Evolutionary conservation across 2,888 invertebrate genomes (phyloP), one percentile per base, ranked within the genome.

Genomic region (Noctua fimbriata): DNA sequence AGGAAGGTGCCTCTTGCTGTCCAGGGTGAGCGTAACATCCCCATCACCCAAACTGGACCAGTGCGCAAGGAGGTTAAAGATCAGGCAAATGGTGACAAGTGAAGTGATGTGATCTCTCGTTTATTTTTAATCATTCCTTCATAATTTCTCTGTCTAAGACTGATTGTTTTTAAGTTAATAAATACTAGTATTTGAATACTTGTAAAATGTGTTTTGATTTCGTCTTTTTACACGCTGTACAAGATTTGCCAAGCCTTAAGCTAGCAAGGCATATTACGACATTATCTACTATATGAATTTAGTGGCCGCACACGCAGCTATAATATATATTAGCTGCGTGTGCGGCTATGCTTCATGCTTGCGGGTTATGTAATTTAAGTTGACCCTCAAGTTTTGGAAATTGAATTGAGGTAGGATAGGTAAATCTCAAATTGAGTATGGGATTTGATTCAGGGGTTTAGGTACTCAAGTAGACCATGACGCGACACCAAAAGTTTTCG

Each of bases 41-140:
- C 97, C 58, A 97, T 98, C 84, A 94, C 97, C 47, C 97, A 97
- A 83, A 97, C 97, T 24, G 98, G 97, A 0, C 97, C 97, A 0
- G 97, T 97, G 1, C 97, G 97, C 83, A 95, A 97, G 86, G 97
- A 97, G 86, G 92, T 97, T 1, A 97, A 97, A 88, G 96, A 96
- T 5, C 96, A 97, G 85, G 94, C 96, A 4, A 95, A 95, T 60
- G 95, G 95, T 12, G 95, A 96, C 72, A 92, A 93, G 83, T 88
- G 81, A 78, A 66, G 21, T n/a, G 44, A 18, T 69, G 70, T 55
- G 32, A 52, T 69, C n/a, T 44, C 21, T 9, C 58, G 55, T 76
- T 69, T 71, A 63, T 60, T 58, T 74, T 76, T 65, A 66, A 28
- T 60, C 2, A 71, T 87, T 81, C 75, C 69, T 63, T 5, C 36